These are phyloP conservation scores for Bucorvus abyssinicus DNA, from an alignment of 2,797 vertebrate genomes.

Conservation along the genomic window DNA sequence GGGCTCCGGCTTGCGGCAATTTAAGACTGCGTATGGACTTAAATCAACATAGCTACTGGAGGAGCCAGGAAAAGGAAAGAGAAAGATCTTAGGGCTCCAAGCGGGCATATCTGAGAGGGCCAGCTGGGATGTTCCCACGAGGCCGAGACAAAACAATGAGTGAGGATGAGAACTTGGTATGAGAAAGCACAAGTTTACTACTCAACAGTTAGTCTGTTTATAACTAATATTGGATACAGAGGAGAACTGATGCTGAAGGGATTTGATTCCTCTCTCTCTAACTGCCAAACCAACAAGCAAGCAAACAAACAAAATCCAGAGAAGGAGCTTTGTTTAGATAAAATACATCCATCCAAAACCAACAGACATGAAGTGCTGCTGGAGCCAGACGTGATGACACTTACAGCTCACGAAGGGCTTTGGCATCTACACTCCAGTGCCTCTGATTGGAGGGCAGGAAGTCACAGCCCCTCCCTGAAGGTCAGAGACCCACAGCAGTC, in stretches of 20 bases:
- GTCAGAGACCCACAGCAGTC: background rate
- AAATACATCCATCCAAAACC: slow-evolving; percentile 14
- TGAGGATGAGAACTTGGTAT: background rate
- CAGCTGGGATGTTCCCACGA: background rate
- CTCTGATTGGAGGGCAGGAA: background rate
- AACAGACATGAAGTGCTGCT: background rate
- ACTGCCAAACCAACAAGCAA: background rate
- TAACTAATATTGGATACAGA: background rate
- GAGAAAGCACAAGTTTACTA: background rate
- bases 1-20: background rate
- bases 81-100: background rate
- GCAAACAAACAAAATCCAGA: background rate
- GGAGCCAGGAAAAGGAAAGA: background rate
- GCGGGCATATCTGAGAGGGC: background rate
- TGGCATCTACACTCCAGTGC: slow-evolving; percentile 11
- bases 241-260: background rate
- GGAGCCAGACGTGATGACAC: background rate
- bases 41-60: background rate
- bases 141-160: background rate
- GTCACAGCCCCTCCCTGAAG: background rate
- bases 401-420: background rate
- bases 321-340: background rate
- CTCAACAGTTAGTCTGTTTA: background rate
- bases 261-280: background rate
- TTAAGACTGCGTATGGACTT: background rate